phyloP scores from a whole-genome alignment of 2,113 vertebrate genomes.

The Ceyx margarethae region DNA sequence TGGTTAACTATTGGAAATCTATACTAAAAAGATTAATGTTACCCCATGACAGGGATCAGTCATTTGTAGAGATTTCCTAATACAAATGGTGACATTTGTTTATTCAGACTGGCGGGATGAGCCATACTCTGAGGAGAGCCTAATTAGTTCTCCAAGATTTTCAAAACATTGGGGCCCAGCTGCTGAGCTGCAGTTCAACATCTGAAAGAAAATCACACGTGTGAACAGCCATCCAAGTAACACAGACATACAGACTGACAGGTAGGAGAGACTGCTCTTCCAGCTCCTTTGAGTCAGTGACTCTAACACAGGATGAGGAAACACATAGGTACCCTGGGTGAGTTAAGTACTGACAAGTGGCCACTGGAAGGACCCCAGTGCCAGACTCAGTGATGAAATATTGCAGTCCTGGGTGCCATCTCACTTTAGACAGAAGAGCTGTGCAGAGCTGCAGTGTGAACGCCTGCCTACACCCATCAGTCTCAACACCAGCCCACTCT shows the following conservation, averaged over 20 bases:
- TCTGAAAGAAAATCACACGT: not conserved
- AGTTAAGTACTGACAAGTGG: not conserved
- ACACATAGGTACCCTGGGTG: not conserved
- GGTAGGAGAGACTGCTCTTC: not conserved
- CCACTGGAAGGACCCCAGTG: not conserved
- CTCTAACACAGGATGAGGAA: not conserved
- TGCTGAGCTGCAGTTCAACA: slow-evolving; percentile 31
- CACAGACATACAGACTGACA: not conserved
- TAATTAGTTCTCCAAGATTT: slow-evolving; percentile 62
- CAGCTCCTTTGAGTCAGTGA: not conserved
- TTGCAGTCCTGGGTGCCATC: not conserved
- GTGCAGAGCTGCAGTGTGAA: not conserved
- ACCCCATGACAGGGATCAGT: slow-evolving; percentile 69
- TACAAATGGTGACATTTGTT: slow-evolving; percentile 63
- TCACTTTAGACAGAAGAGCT: not conserved
- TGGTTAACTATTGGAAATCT: slow-evolving; percentile 72
- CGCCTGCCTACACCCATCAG: fast-evolving
- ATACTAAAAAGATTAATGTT: slow-evolving; percentile 70
- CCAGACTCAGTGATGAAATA: not conserved
- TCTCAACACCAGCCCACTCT: not conserved
- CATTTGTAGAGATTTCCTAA: slow-evolving; percentile 67
- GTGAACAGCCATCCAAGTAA: not conserved
- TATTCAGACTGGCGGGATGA: slow-evolving; percentile 56
- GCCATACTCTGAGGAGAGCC: slow-evolving; percentile 44
- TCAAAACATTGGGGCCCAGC: slow-evolving; percentile 41